Evolutionary conservation across 2,888 invertebrate species (phyloP), one percentile per base, ranked within the genome.

Genomic region (Cylloceria caligata): DNA sequence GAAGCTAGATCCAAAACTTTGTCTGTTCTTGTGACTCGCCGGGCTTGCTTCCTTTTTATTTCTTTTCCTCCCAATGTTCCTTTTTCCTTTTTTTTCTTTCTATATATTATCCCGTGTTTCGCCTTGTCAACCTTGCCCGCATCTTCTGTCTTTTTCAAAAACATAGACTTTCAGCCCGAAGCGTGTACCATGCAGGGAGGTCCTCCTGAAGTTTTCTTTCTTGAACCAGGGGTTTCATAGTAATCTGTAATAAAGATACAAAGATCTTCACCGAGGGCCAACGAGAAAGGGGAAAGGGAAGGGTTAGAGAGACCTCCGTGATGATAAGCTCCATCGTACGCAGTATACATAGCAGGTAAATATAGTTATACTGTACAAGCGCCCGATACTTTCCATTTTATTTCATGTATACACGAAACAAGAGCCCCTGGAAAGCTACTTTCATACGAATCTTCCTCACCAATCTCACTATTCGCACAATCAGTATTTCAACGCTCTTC

Each of bases 201-300:
- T 49, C 49, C 7, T 34, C 30, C 52, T 11, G 47, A 74, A 74
- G 69, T 68, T 76, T 72, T 72, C 60, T 55, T 64, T 76, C 72
- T 68, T n/a, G 72, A 75, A 62, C 7, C 16, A 42, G 19, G 39
- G 64, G 60, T 16, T 47, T 72, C 24, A 39, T n/a, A 16, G 76
- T 76, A 80, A 83, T 80, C 75, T 72, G 42, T 49, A 83, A 80
- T 75, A 69, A 83, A 76, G 76, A 83, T 76, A 83, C 72, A 62
- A 69, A 80, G 72, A 83, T 76, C 52, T 62, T 67, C 42, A 55
- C 47, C 19, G 24, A 55, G 68, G 68, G 68, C 64, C 16, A 45
- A 64, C n/a, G 30, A 24, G n/a, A n/a, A n/a, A n/a, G n/a, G 21
- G 36, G 21, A 36, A 1, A 11, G 13, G 42, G 11, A 7, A 34